phyloP scores from a whole-genome alignment of 2,113 vertebrate species.

The Kryptolebias marmoratus region DNA sequence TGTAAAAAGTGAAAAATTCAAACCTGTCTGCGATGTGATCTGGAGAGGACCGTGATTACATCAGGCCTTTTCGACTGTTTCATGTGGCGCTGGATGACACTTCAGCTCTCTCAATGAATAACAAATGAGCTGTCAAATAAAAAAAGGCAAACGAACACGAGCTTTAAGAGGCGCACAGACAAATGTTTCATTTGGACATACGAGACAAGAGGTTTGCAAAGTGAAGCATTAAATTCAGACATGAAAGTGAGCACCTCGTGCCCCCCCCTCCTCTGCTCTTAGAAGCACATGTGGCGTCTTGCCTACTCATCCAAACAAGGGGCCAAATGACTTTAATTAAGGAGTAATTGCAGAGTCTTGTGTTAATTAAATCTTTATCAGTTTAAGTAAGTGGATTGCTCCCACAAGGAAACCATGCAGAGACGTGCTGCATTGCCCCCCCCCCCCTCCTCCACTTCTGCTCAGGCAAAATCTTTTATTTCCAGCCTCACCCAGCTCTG shows the following conservation, averaged over 20 bases:
- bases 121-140: constrained; percentile 71
- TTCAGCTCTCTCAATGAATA: constrained; percentile 70
- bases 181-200: constrained; percentile 42
- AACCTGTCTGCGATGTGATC: neutral
- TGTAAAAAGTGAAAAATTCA: too few relatives aligned
- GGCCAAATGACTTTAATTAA: constrained; percentile 99
- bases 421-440: constrained; percentile 39
- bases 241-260: constrained; percentile 32
- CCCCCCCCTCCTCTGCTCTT: constrained; percentile 31
- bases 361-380: constrained; percentile 99
- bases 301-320: constrained; percentile 91
- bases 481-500: constrained; percentile 39
- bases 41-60: constrained; percentile 73
- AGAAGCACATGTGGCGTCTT: constrained; percentile 56
- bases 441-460: constrained; percentile 1
- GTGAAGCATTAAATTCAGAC: constrained; percentile 43
- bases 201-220: constrained; percentile 40
- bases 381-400: constrained; percentile 98
- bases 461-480: constrained; percentile 53
- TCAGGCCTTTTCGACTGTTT: constrained; percentile 71
- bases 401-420: constrained; percentile 88
- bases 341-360: constrained; percentile 95
- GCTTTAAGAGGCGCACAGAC: constrained; percentile 40
- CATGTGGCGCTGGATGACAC: constrained; percentile 70
- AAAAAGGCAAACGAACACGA: constrained; percentile 55